Evolutionary conservation across 2,797 vertebrate species (phyloP).

Genomic region (Sarcophilus harrisii): DNA sequence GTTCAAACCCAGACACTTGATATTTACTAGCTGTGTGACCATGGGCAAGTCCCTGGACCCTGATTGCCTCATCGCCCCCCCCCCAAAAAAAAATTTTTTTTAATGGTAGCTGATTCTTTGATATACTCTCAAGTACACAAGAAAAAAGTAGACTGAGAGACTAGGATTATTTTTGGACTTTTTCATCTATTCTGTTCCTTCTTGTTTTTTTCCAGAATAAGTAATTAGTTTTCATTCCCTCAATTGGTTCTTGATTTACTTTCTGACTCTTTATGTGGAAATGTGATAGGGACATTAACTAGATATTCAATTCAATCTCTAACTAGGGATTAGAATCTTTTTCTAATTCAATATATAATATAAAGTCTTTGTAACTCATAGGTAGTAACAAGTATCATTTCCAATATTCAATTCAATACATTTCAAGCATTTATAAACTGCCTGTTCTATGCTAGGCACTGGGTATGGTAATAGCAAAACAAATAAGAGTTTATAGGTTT

Average conservation of each 20-base stretch:
- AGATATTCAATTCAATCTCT: not conserved
- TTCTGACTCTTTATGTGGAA: not conserved
- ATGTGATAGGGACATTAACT: not conserved
- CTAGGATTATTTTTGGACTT: not conserved
- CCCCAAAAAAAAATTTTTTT: too few relatives aligned
- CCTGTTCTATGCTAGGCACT: not conserved
- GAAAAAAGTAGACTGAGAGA: not conserved
- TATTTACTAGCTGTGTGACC: too few relatives aligned
- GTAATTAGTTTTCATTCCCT: conserved; percentile 1
- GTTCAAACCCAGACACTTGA: too few relatives aligned
- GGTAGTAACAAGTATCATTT: not conserved
- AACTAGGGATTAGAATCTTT: not conserved
- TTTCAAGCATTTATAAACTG: not conserved
- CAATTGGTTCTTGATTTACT: not conserved
- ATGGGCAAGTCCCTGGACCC: too few relatives aligned
- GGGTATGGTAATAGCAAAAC: too few relatives aligned
- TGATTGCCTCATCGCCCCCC: too few relatives aligned
- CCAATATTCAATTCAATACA: not conserved
- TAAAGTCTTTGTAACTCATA: not conserved
- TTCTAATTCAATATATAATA: not conserved
- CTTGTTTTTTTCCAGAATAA: conserved; percentile 21
- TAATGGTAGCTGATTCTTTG: not conserved
- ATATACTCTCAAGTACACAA: not conserved
- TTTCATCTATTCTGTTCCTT: not conserved
- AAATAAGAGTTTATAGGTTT: too few relatives aligned